A percentile compares a stretch with the other conserved stretches of the same genome.
These are phyloP conservation scores for Pseudomyrmex concolor DNA, from an alignment of 1,140 invertebrate genomes.

Conservation along the genomic window DNA sequence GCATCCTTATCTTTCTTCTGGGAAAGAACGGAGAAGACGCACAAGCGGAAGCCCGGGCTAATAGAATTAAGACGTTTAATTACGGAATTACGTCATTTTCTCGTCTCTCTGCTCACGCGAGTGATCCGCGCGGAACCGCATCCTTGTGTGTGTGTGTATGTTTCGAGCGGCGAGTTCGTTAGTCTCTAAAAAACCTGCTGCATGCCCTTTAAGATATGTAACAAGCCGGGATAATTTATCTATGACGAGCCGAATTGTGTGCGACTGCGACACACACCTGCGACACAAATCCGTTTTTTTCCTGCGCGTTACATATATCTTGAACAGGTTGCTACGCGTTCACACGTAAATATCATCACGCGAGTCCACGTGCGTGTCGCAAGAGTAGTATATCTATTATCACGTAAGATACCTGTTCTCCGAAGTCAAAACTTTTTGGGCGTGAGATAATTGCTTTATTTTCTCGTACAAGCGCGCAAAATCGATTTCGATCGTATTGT, in stretches of 20 bases:
- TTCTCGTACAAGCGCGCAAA: background rate
- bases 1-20: background rate
- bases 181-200: slow-evolving; percentile 32
- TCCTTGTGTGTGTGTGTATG: too few species aligned
- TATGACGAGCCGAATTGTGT: background rate
- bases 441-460: slow-evolving; percentile 78
- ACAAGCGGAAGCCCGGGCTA: slow-evolving; percentile 11
- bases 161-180: slow-evolving; percentile 1
- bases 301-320: background rate
- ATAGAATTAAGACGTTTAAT: slow-evolving; percentile 53
- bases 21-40: background rate
- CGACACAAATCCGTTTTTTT: too few species aligned
- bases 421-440: slow-evolving; percentile 82
- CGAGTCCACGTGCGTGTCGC: slow-evolving; percentile 25
- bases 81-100: slow-evolving; percentile 32
- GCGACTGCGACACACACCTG: background rate
- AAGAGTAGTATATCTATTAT: slow-evolving; percentile 36
- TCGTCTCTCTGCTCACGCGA: slow-evolving; percentile 5
- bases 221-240: slow-evolving; percentile 58
- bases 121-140: slow-evolving; percentile 15
- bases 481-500: slow-evolving; percentile 8
- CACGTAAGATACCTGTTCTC: slow-evolving; percentile 75
- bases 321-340: slow-evolving; percentile 40
- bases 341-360: slow-evolving; percentile 48
- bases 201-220: slow-evolving; percentile 27